These are phyloP conservation scores for Aplochiton taeniatus DNA, from an alignment of 2,797 vertebrate species.

Conservation along the genomic window DNA sequence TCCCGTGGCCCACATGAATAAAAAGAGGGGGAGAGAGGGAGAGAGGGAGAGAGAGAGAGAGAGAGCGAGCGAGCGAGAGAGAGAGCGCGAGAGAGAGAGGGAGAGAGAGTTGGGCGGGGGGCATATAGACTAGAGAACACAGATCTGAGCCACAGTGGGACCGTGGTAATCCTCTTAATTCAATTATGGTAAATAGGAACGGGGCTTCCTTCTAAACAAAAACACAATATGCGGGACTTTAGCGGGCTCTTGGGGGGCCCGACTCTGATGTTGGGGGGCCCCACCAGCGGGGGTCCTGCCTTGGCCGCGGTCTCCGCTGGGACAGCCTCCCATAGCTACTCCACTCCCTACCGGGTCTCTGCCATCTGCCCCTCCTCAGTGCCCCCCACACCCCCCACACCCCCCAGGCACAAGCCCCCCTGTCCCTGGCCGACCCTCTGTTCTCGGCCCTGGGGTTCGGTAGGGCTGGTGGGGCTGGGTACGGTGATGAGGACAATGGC, in stretches of 20 bases:
- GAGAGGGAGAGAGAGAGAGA: conserved; percentile 44
- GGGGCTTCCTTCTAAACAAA: conserved; percentile 72
- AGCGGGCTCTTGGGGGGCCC: conserved; percentile 54
- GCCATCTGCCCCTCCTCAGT: conserved; percentile 27
- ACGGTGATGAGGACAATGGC: conserved; percentile 61
- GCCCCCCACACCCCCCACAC: too few species aligned
- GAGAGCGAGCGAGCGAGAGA: conserved; percentile 34
- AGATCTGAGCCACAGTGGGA: conserved; percentile 72
- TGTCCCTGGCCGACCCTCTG: conserved; percentile 22
- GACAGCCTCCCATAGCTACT: conserved; percentile 57
- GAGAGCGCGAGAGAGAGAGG: conserved; percentile 3
- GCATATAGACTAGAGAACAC: conserved; percentile 54
- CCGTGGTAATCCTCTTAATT: conserved; percentile 79
- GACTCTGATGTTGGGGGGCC: conserved; percentile 63
- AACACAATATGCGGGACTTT: conserved; percentile 67
- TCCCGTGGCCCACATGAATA: conserved; percentile 34
- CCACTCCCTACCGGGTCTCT: conserved; percentile 55
- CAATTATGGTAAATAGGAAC: conserved; percentile 77
- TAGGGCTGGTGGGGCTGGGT: conserved; percentile 45
- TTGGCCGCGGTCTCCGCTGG: conserved; percentile 57
- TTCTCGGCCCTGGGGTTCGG: conserved; percentile 32
- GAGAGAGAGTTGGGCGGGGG: conserved; percentile 4
- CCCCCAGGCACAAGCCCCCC: too few species aligned
- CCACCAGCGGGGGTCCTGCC: conserved; percentile 59
- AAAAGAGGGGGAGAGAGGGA: conserved; percentile 30